Conservation (phyloP, 2,797 vertebrate genomes). For the Triplophysa bombifrons region DNA sequence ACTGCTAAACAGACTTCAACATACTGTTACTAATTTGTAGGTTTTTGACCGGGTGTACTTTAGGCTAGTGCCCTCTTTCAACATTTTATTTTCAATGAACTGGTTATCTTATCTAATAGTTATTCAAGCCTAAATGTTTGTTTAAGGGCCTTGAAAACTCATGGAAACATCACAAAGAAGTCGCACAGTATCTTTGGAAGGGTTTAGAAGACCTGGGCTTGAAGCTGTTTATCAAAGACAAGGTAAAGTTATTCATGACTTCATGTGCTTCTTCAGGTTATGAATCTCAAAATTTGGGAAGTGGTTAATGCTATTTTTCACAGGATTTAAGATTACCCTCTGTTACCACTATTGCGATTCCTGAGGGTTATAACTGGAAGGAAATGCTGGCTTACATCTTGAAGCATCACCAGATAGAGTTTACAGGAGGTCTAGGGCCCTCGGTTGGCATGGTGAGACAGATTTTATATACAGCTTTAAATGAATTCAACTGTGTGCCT, state of each 20-base stretch:
- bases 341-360: constrained; percentile 85
- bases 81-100: background rate
- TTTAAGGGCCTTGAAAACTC: constrained; percentile 87
- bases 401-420: constrained; percentile 85
- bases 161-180: constrained; percentile 84
- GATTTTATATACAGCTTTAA: background rate
- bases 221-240: constrained; percentile 88
- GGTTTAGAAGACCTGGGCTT: constrained; percentile 85
- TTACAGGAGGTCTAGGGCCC: constrained; percentile 90
- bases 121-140: constrained; percentile 46
- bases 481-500: background rate
- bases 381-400: constrained; percentile 84
- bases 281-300: background rate
- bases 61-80: background rate
- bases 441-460: constrained; percentile 84
- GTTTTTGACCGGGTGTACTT: no score
- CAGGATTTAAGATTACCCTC: constrained; percentile 90
- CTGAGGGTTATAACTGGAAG: constrained; percentile 86
- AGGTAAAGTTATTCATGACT: constrained; percentile 69
- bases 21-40: no score
- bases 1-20: background rate
- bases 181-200: constrained; percentile 77
- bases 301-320: background rate
- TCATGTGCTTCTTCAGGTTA: background rate
- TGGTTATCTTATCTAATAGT: background rate